Base-by-base conservation (phyloP, 2,113 vertebrate genomes). In the Anas platyrhynchos region DNA sequence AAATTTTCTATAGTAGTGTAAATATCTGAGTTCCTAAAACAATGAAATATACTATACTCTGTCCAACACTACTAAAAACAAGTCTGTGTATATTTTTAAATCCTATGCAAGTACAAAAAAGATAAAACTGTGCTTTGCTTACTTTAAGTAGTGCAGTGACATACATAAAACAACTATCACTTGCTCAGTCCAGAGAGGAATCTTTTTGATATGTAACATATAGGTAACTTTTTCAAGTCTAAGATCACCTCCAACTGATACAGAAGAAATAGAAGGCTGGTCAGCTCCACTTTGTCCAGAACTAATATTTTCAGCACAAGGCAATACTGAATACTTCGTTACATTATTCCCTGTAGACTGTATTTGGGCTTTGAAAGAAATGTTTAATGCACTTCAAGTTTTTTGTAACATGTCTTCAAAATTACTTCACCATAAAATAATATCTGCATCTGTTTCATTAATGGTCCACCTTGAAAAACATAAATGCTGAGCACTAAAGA, bases 231-330 rank as follows among this genome's bases (percentile, higher is more conserved):
- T 75, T 95, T 55, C n/a, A 81, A 91, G 59, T 17, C 25, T 79
- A 21, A 63, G 14, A 59, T 13, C 71, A 44, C 44, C 67, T 89
- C 43, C 7, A 1, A 77, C 46, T 14, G 86, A 54, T 54, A 88
- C 38, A 88, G 84, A 94, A 56, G 52, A 93, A 92, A 74, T 84
- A 75, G 34, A 78, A 34, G 46, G 90, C 38, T 52, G 21, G 29
- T 44, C 59, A 81, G 86, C 18, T 82, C 29, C 43, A 54, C 38
- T 83, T 69, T 88, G 87, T 91, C 29, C 41, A 76, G 44, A 31
- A 26, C 73, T 93, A 89, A 89, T 63, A 66, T 92, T 75, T 95
- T 83, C 83, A 94, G n/a, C 85, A 96, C 48, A 48, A 48, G 48
- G 48, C 48, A 48, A 22, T 48, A 48, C 11, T 89, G 55, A 83